Percentiles rank a stretch among this genome's conserved stretches.
Evolutionary conservation across 2,888 invertebrate species (phyloP).

Genomic region (Papilio demoleus): DNA sequence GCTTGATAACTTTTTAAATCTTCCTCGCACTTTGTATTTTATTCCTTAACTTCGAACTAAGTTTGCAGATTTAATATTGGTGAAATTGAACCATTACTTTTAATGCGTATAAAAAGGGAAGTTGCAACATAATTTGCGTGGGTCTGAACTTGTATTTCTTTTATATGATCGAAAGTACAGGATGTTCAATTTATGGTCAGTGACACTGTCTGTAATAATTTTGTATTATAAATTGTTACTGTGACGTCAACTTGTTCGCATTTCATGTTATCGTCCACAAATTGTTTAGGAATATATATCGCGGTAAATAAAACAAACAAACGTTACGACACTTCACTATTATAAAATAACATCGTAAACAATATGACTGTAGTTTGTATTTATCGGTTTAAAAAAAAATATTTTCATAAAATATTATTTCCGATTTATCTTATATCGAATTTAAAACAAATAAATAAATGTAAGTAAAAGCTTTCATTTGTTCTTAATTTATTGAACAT

Average conservation of each 20-base stretch:
- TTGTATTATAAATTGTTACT: neutral
- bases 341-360: constrained; percentile 7
- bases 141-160: constrained; percentile 4
- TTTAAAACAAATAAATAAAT: neutral
- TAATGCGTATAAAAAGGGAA: neutral
- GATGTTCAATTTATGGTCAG: constrained; percentile 9
- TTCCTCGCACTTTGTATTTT: neutral
- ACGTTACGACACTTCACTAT: neutral
- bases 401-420: neutral
- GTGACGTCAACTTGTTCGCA: neutral
- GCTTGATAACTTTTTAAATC: neutral
- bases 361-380: neutral
- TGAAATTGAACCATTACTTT: neutral
- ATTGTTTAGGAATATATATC: constrained; percentile 2
- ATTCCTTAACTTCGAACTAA: neutral
- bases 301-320: neutral
- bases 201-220: constrained; percentile 3
- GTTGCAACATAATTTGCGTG: neutral
- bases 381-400: neutral
- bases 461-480: too few relatives aligned
- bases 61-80: neutral
- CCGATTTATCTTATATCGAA: too few relatives aligned
- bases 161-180: constrained; percentile 7
- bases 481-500: too few relatives aligned
- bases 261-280: constrained; percentile 3